Evolutionary conservation across 2,113 vertebrate species (phyloP), one percentile per base, ranked within the genome.

Genomic region (Rhodinocichla rosea): DNA sequence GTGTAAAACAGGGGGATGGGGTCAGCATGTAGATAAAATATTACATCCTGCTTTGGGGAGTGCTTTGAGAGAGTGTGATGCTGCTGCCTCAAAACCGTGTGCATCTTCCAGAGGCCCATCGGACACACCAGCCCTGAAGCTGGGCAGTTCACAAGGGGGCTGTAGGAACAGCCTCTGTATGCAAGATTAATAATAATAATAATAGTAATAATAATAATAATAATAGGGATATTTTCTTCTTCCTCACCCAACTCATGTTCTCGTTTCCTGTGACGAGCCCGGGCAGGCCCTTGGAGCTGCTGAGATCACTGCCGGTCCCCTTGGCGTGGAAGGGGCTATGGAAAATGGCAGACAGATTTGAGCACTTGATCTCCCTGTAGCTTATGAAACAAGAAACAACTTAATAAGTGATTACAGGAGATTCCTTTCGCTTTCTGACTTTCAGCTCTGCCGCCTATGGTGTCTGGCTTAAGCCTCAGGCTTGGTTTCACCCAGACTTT

Each of bases 401-500:
- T 96, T 96, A 95, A 86, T 93, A 97, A 93, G 88, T 44, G 86
- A 92, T 96, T 96, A 93, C 96, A 97, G 57, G 94, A 94, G 91
- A 96, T 97, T 96, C 97, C 95, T 97, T 97, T 97, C 84, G 94
- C 97, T 96, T 91, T 96, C 97, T 93, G 90, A 97, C 96, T 96
- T 95, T 92, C 94, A 95, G 64, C 82, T 50, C 97, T 94, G 98
- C 97, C 92, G 97, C 94, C 95, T 95, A 90, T 87, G 97, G 95
- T 97, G 91, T 87, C 96, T 98, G 74, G 64, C 80, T 94, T 97
- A 95, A 95, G 92, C 95, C 97, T 76, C 57, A 33, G 88, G 93
- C 92, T 94, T 97, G 97, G 94, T 98, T 97, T 97, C 97, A 87
- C 86, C 95, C 85, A 90, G 95, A 95, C 94, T 94, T 97, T 74